Conservation (phyloP, 1,140 invertebrate species). For the Eumaeus atala region DNA sequence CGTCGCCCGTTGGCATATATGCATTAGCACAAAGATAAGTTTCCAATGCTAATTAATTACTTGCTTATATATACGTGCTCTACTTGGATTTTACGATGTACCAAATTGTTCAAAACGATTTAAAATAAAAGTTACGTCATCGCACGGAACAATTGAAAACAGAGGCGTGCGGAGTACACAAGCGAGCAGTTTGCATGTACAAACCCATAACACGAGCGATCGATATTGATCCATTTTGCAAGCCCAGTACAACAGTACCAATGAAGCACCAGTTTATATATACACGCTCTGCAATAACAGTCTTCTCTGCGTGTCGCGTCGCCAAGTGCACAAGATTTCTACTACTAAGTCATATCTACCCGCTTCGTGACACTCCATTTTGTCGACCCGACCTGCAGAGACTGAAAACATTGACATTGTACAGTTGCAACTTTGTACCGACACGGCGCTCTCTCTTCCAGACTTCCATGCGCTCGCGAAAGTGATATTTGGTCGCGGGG, state of each 20-base stretch:
- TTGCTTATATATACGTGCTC: background rate
- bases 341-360: background rate
- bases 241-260: background rate
- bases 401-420: slow-evolving; percentile 3
- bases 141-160: background rate
- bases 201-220: background rate
- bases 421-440: slow-evolving; percentile 31
- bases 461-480: slow-evolving; percentile 83
- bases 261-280: background rate
- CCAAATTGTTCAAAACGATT: slow-evolving; percentile 6
- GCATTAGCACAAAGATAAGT: too few relatives aligned
- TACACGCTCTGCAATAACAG: background rate
- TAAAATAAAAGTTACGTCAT: background rate
- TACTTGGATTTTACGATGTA: slow-evolving; percentile 4
- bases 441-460: slow-evolving; percentile 76
- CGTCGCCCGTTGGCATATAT: too few relatives aligned
- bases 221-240: background rate
- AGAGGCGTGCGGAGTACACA: too few relatives aligned
- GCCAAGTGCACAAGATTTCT: background rate
- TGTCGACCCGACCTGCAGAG: background rate
- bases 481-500: slow-evolving; percentile 79
- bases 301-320: slow-evolving; percentile 3
- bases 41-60: background rate
- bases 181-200: background rate
- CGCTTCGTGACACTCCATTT: background rate